Percentiles rank a stretch among this genome's conserved stretches.
Conservation (phyloP, 2,797 vertebrate species). For the Falco naumanni region DNA sequence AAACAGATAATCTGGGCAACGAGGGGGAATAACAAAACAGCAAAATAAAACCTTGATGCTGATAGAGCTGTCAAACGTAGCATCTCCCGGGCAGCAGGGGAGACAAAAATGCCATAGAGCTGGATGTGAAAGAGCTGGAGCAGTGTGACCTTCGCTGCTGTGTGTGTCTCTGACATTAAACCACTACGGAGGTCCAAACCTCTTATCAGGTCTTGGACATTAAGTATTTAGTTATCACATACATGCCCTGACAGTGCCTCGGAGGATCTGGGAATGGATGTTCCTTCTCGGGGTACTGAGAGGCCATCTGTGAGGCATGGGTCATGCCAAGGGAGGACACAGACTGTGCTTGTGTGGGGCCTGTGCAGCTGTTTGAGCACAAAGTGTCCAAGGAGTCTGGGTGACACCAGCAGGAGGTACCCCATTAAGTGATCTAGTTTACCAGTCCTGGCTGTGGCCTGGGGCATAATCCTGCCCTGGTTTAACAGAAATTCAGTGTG, state of each 20-base stretch:
- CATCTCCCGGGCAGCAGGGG: not conserved
- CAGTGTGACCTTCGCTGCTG: not conserved
- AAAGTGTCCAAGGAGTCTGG: not conserved
- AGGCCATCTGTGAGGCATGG: not conserved
- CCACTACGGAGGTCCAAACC: not conserved
- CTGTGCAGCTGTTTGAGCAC: not conserved
- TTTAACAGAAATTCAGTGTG: not conserved
- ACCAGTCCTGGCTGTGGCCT: not conserved
- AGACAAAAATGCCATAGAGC: not conserved
- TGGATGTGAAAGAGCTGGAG: not conserved
- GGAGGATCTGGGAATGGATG: not conserved
- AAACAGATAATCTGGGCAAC: not conserved
- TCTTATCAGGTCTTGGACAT: not conserved
- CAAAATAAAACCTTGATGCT: conserved; percentile 15
- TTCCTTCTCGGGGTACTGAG: not conserved
- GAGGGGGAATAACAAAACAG: not conserved
- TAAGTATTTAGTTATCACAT: not conserved
- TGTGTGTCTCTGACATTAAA: not conserved
- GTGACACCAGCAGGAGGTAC: not conserved
- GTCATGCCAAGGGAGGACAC: fast-evolving
- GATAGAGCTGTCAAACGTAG: not conserved
- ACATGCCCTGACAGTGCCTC: fast-evolving
- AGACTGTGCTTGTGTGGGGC: not conserved
- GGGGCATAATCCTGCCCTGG: not conserved
- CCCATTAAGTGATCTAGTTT: not conserved